These are phyloP conservation scores for Nezara viridula DNA, from an alignment of 2,888 invertebrate species.

Conservation along the genomic window DNA sequence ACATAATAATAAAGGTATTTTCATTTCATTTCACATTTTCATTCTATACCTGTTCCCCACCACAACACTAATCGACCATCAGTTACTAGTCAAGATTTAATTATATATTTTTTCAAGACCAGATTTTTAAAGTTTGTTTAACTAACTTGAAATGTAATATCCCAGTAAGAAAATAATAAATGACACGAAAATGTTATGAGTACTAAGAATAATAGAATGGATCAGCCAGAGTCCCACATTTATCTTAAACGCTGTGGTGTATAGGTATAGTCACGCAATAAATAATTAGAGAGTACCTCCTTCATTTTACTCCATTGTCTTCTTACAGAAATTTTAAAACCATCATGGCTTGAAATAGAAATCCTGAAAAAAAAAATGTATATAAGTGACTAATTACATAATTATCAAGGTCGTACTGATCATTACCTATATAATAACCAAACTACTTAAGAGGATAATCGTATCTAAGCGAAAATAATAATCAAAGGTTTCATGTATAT, in stretches of 20 bases:
- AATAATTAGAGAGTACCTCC: background rate
- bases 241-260: background rate
- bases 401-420: background rate
- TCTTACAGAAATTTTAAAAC: background rate
- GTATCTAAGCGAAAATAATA: no score
- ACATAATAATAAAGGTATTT: no score
- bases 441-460: no score
- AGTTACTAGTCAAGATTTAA: no score
- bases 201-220: background rate
- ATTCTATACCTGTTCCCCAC: no score
- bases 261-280: background rate
- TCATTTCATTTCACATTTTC: no score
- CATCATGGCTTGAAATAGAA: background rate
- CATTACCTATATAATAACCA: background rate
- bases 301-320: background rate
- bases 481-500: no score
- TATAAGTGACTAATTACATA: background rate
- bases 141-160: background rate
- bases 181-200: background rate
- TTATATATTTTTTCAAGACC: no score
- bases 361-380: background rate
- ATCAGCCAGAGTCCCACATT: background rate
- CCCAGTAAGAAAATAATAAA: background rate
- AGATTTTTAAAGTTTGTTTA: no score
- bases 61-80: no score